These are phyloP conservation scores for Arrhopalites spinosus DNA, from an alignment of 2,888 invertebrate genomes.

Conservation along the genomic window DNA sequence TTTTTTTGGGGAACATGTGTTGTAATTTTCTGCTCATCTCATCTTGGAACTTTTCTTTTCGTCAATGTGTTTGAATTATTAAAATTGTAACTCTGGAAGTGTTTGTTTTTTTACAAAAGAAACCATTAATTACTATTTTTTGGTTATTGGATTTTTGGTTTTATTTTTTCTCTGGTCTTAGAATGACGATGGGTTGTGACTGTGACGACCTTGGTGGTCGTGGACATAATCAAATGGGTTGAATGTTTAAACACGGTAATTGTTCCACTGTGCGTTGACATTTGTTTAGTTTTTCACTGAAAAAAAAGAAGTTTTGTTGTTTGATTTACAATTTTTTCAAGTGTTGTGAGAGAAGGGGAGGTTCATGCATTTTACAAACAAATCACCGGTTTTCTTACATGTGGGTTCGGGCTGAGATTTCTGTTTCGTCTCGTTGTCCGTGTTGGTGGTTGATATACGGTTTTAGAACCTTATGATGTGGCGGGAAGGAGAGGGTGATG, in stretches of 20 bases:
- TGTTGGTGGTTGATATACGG: neutral
- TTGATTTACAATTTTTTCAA: neutral
- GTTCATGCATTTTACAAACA: neutral
- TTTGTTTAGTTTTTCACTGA: neutral
- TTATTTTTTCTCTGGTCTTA: too few species aligned
- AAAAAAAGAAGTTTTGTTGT: neutral
- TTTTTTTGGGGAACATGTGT: too few species aligned
- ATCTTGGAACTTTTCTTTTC: too few species aligned
- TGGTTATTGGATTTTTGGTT: too few species aligned
- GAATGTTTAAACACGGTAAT: neutral
- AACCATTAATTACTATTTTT: too few species aligned
- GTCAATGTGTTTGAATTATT: too few species aligned
- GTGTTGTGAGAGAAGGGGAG: neutral
- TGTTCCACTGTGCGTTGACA: too few species aligned
- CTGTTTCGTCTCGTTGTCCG: neutral
- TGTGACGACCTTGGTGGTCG: neutral
- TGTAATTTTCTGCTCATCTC: too few species aligned
- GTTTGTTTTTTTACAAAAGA: too few species aligned
- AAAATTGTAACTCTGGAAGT: too few species aligned
- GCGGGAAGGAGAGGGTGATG: slow-evolving; percentile 52
- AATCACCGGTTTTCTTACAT: neutral
- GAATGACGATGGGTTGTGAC: too few species aligned
- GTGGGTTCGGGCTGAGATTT: neutral
- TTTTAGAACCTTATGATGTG: slow-evolving; percentile 39
- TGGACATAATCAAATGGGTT: neutral